Evolutionary conservation across 2,888 invertebrate species (phyloP).

Genomic region (Oeneis ivallda): DNA sequence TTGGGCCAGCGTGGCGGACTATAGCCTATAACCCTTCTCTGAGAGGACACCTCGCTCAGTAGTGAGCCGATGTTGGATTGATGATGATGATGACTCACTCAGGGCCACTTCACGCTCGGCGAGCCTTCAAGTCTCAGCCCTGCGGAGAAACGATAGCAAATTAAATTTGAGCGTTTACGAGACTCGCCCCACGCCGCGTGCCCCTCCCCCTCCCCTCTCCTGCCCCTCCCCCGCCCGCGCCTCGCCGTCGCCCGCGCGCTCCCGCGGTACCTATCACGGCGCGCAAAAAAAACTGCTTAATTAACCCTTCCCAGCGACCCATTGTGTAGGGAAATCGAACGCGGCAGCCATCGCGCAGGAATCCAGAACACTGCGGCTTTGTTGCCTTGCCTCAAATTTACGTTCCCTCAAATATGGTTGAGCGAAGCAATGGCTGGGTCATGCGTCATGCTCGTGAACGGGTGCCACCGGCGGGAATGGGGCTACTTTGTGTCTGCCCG

Average conservation of each 20-base stretch:
- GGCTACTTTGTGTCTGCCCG: no score
- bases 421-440: no score
- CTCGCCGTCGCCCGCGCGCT: constrained; percentile 3
- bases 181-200: constrained; percentile 1
- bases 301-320: constrained; percentile 33
- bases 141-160: constrained; percentile 28
- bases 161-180: constrained; percentile 35
- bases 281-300: constrained; percentile 33
- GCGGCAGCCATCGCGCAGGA: constrained; percentile 17
- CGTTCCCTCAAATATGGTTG: no score
- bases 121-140: background rate
- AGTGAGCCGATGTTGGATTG: no score
- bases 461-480: no score
- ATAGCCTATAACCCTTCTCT: no score
- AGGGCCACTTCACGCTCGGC: background rate
- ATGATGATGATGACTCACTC: no score
- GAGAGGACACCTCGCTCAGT: no score
- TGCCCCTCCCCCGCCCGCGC: background rate
- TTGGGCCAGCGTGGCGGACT: no score
- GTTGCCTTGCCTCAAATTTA: no score
- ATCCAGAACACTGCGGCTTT: background rate
- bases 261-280: constrained; percentile 23
- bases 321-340: constrained; percentile 28
- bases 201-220: background rate
- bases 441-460: no score